phyloP scores from a whole-genome alignment of 2,113 vertebrate genomes.

The Campylomormyrus numenius region DNA sequence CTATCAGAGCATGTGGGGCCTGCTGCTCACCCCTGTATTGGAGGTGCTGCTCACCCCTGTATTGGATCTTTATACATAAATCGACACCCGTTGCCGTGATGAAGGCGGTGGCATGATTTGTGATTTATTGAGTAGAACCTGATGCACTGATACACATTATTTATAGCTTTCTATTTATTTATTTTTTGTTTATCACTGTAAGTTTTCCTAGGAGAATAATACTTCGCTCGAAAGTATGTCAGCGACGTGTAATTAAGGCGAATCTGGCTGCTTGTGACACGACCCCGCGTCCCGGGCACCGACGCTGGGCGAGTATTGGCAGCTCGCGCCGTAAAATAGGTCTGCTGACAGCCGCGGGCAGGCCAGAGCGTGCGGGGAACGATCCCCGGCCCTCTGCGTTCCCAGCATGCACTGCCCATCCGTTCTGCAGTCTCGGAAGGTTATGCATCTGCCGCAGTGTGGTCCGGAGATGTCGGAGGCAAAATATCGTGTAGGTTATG shows the following conservation, averaged over 20 bases:
- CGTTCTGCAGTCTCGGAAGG: constrained; percentile 20
- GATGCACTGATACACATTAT: not conserved
- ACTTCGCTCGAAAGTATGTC: not conserved
- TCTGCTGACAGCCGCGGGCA: not conserved
- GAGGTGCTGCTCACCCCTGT: not conserved
- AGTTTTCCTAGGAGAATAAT: not conserved
- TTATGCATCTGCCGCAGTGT: constrained; percentile 31
- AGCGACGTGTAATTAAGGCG: not conserved
- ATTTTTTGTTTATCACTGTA: not conserved
- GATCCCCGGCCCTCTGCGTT: too few species aligned
- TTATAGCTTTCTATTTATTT: too few species aligned
- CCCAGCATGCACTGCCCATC: constrained; percentile 4
- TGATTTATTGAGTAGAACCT: not conserved
- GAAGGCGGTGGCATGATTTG: not conserved
- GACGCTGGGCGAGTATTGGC: not conserved
- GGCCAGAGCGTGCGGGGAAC: not conserved
- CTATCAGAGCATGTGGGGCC: not conserved
- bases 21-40: not conserved
- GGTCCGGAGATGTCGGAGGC: constrained; percentile 32
- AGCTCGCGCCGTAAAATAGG: constrained; percentile 8
- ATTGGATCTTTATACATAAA: not conserved
- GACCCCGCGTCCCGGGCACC: not conserved
- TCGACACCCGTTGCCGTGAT: not conserved
- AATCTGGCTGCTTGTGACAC: not conserved
- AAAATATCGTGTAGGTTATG: constrained; percentile 6